Evolutionary conservation across 2,113 vertebrate genomes (phyloP), one percentile per base, ranked within the genome.

Genomic region (Lophius piscatorius): DNA sequence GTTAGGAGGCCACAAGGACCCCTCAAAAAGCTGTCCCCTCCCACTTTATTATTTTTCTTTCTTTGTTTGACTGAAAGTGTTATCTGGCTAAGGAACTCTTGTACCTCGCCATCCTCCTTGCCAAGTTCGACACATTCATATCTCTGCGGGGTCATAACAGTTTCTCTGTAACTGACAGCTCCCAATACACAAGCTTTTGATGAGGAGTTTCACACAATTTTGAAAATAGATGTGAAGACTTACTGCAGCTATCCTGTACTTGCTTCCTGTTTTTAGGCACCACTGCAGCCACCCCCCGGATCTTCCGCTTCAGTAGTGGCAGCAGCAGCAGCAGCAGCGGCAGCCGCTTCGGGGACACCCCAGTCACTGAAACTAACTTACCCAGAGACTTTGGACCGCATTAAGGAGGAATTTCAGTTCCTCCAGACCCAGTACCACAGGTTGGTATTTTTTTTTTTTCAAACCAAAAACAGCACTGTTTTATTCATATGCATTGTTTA

Each of bases 381-480:
- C 78, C 94, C 95, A 0, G 95, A 96, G 84, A 95, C 94, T 5
- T 70, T 96, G 89, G 95, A 96, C 84, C 93, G 94, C 60, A 96
- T 96, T 80, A 96, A 96, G 75, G 95, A 96, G 80, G 95, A 96
- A 75, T 96, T 96, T 75, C 95, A 96, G 85, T 96, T 96, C 78
- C 87, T 96, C 35, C 94, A 96, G 87, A 95, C 94, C 45, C 94
- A 96, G 79, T 96, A 96, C 70, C 95, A 96, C 91, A 95, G 94
- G 94, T 92, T 68, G 16, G 78, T 41, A 34, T 66, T 21, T 39
- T 4, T 2, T 28, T 6, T 28, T 28, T 79, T n/a, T n/a, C n/a
- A n/a, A n/a, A n/a, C n/a, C n/a, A n/a, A n/a, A n/a, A n/a, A n/a
- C n/a, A n/a, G n/a, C n/a, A n/a, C n/a, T n/a, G n/a, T n/a, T n/a